Evolutionary conservation across 2,113 vertebrate species (phyloP), one percentile per base, ranked within the genome.

Genomic region (Peromyscus maniculatus): DNA sequence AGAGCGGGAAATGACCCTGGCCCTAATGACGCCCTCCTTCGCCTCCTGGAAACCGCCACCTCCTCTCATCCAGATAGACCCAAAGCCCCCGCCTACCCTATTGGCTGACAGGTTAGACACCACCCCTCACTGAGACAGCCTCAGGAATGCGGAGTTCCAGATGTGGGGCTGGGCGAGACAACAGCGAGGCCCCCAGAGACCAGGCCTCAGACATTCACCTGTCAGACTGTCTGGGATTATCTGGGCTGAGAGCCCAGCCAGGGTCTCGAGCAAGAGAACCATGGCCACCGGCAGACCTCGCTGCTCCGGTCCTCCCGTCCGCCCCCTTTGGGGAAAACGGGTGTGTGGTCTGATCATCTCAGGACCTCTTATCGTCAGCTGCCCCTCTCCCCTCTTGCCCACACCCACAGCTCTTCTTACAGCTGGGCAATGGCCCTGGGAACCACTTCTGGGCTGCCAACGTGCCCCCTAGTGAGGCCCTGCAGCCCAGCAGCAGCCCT

Each of bases 371-470:
- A 17, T 69, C 52, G 1, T 52, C 31, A 11, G 69, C 87, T 93
- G 64, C 28, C 49, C 19, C 22, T 84, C 89, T 97, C 55, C 97
- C 64, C 83, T 89, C 74, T 31, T 26, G 24, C 7, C 52, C 3
- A 1, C 1, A 84, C 84, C 64, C 4, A 0, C 98, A 99, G 99
- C 98, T 99, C 87, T 99, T 99, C 96, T 97, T 98, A 55, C 96
- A 98, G 95, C 97, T 99, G 0, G 99, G 99, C 28, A 99, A 99
- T 11, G 95, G 98, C 0, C 98, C 98, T 1, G 99, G 99, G 43
- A 99, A 99, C 98, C 98, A 79, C 82, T 99, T 99, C 98, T 99
- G 99, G 99, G 99, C 99, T 0, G 99, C 99, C 46, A 99, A 99
- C 0, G 98, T 99, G 4, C 99, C 99, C 2, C 99, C 99, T 5